A percentile compares a stretch with the other conserved stretches of the same genome.
These are phyloP conservation scores for Mustelus asterias DNA, from an alignment of 2,113 vertebrate species.

Conservation along the genomic window DNA sequence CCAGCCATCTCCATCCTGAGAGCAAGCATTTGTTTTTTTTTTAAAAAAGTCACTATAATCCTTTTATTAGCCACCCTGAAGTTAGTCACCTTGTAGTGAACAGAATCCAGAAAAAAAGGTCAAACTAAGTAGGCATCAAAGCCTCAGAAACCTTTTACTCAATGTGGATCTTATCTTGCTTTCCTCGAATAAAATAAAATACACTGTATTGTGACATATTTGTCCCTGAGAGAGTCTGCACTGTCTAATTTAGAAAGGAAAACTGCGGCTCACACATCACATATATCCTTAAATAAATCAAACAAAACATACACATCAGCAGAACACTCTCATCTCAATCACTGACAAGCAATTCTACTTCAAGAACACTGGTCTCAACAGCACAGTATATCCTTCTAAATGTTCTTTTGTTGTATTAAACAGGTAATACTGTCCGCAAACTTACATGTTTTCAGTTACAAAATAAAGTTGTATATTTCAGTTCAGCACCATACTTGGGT, in stretches of 20 bases:
- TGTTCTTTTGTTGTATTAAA: neutral
- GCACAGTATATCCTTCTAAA: slow-evolving; percentile 25
- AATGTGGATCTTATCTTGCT: neutral
- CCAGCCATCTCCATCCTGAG: slow-evolving; percentile 4
- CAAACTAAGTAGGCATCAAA: neutral
- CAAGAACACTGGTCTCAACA: neutral
- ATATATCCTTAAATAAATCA: slow-evolving; percentile 22
- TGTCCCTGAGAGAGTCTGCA: slow-evolving; percentile 35
- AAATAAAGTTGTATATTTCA: slow-evolving; percentile 21
- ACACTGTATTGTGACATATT: slow-evolving; percentile 10
- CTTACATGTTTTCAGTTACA: slow-evolving; percentile 15
- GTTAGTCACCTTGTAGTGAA: no score
- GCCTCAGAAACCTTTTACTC: neutral
- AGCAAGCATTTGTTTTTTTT: neutral
- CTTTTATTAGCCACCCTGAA: slow-evolving; percentile 19
- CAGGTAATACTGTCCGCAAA: slow-evolving; percentile 25
- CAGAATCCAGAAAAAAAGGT: no score
- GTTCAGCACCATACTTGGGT: slow-evolving; percentile 35
- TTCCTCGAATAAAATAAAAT: neutral
- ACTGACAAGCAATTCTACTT: slow-evolving; percentile 17
- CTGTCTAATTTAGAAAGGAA: neutral
- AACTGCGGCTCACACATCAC: neutral
- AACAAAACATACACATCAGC: slow-evolving; percentile 15
- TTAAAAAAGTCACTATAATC: neutral
- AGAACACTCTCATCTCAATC: slow-evolving; percentile 30